phyloP scores from a whole-genome alignment of 2,113 vertebrate genomes.

The Neopipo cinnamomea region DNA sequence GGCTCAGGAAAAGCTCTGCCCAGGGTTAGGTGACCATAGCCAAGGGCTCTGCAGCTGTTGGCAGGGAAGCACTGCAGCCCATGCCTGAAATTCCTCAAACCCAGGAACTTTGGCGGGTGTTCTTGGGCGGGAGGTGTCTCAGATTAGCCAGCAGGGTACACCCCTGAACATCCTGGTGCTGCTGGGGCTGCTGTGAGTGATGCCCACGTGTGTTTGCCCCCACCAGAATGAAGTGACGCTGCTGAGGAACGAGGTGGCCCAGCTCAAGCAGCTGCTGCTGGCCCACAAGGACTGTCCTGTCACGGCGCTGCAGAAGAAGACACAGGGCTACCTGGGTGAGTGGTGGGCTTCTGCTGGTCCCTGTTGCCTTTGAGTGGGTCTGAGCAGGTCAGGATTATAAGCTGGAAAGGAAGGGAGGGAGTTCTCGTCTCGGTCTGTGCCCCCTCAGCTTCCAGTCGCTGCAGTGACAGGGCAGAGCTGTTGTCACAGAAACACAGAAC shows the following conservation, averaged over 20 bases:
- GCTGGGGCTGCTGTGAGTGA: not conserved
- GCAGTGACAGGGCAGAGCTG: not conserved
- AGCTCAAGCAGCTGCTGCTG: constrained; percentile 95
- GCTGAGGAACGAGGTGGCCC: constrained; percentile 94
- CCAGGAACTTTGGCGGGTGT: not conserved
- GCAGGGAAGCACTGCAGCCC: not conserved
- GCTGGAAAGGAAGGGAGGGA: not conserved
- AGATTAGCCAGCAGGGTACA: not conserved
- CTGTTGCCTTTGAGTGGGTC: rapidly evolving
- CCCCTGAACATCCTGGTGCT: rapidly evolving
- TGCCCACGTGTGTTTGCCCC: not conserved
- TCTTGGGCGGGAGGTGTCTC: not conserved
- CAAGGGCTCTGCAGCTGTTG: not conserved
- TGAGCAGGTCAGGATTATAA: not conserved
- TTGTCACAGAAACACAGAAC: not conserved
- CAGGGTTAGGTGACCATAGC: not conserved
- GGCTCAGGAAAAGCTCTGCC: not conserved
- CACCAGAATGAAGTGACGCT: constrained; percentile 89
- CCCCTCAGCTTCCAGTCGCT: not conserved
- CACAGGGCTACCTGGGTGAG: constrained; percentile 81
- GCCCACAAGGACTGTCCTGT: constrained; percentile 99
- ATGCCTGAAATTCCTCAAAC: not conserved
- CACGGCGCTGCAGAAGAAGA: constrained; percentile 95
- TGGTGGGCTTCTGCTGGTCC: not conserved
- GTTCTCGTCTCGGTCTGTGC: not conserved